These are phyloP conservation scores for Morus bassanus DNA, from an alignment of 2,797 vertebrate genomes.

Conservation along the genomic window DNA sequence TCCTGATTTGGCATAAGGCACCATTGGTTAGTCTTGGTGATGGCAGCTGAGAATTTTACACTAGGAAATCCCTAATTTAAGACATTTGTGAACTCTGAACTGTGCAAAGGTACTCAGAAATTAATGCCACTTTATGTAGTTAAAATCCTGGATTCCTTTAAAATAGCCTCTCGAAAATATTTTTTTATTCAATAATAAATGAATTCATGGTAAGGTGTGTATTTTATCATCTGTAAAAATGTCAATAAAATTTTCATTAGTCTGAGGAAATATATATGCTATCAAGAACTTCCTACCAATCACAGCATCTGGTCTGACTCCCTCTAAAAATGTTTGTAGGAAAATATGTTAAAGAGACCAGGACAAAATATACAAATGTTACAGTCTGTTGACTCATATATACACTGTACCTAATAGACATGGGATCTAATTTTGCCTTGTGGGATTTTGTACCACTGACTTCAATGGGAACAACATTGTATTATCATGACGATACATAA, in stretches of 20 bases:
- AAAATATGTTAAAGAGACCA: not conserved
- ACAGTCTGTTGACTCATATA: not conserved
- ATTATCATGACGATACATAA: not conserved
- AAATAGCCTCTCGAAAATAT: not conserved
- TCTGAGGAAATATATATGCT: not conserved
- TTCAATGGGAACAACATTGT: not conserved
- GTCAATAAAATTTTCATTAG: not conserved
- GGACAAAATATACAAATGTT: not conserved
- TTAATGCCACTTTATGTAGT: not conserved
- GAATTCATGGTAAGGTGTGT: not conserved
- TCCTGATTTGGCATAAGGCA: not conserved
- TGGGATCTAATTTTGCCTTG: not conserved
- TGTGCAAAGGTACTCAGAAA: not conserved
- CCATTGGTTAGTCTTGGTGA: not conserved
- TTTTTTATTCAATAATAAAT: not conserved
- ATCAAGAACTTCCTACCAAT: not conserved
- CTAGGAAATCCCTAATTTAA: not conserved
- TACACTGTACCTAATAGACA: not conserved
- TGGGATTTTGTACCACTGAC: not conserved
- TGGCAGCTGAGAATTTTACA: not conserved
- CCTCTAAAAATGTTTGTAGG: not conserved
- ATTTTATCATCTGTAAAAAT: not conserved
- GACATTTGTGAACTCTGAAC: not conserved
- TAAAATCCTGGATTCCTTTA: not conserved
- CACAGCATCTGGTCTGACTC: not conserved